A percentile compares a stretch with the other conserved stretches of the same genome.
These are phyloP conservation scores for Alitta virens DNA, from an alignment of 2,888 invertebrate species.

Conservation along the genomic window DNA sequence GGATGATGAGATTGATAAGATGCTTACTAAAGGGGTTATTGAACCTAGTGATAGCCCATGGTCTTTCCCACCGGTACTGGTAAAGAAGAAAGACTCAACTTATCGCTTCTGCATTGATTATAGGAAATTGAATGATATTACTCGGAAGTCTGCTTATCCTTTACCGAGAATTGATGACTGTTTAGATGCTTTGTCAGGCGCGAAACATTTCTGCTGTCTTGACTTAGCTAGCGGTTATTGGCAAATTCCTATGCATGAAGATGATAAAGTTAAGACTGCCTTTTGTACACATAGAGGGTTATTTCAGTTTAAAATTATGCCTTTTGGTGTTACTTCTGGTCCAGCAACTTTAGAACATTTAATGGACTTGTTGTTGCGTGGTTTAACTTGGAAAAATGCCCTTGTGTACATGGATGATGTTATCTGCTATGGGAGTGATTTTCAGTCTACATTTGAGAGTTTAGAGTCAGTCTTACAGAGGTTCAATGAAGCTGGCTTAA, in stretches of 20 bases:
- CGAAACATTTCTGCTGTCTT: too few relatives aligned
- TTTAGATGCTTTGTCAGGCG: too few relatives aligned
- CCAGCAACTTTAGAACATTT: neutral
- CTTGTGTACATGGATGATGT: neutral
- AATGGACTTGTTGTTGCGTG: neutral
- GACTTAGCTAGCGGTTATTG: too few relatives aligned
- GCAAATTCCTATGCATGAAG: neutral
- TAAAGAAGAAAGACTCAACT: too few relatives aligned
- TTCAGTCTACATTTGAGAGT: neutral
- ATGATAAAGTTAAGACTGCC: neutral
- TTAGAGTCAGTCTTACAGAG: neutral
- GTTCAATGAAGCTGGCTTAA: neutral
- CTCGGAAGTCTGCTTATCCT: too few relatives aligned
- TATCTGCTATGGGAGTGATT: neutral
- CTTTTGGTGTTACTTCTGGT: neutral
- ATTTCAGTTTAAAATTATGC: constrained; percentile 1
- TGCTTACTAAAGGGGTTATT: too few relatives aligned
- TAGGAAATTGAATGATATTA: too few relatives aligned
- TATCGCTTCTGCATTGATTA: too few relatives aligned
- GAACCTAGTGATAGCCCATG: too few relatives aligned
- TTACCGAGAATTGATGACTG: too few relatives aligned
- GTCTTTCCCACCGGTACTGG: too few relatives aligned
- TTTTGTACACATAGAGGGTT: neutral
- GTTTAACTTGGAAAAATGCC: neutral
- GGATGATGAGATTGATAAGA: too few relatives aligned